Evolutionary conservation across 2,888 invertebrate species (phyloP).

Genomic region (Oligia strigilis): DNA sequence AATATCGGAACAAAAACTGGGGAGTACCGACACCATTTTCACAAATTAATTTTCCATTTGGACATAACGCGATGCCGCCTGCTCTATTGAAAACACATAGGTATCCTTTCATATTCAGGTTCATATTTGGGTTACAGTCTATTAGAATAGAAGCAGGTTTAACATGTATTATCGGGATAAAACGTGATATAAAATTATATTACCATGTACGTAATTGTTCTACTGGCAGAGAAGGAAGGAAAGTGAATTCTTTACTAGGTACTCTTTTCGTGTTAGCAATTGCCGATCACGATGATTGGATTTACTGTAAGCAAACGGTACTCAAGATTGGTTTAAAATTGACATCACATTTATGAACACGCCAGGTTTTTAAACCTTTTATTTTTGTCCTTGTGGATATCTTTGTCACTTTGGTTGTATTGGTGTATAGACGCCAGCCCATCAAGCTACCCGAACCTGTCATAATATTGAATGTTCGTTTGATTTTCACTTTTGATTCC

Average conservation of each 20-base stretch:
- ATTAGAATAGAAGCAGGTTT: background rate
- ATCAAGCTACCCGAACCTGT: too few relatives aligned
- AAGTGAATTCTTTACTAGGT: background rate
- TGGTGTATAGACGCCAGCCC: too few relatives aligned
- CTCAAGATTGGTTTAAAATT: background rate
- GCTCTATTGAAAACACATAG: constrained; percentile 52
- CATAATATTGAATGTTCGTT: background rate
- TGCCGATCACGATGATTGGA: background rate
- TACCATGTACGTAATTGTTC: background rate
- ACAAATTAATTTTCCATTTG: constrained; percentile 30
- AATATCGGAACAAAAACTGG: constrained; percentile 1
- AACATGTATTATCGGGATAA: too few relatives aligned
- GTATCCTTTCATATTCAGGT: constrained; percentile 26
- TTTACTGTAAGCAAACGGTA: background rate
- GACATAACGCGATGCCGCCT: constrained; percentile 27
- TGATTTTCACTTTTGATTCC: background rate
- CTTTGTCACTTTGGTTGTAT: too few relatives aligned
- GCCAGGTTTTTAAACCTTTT: background rate
- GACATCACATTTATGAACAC: background rate
- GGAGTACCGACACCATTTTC: constrained; percentile 15
- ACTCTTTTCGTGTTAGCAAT: background rate
- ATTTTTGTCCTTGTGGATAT: background rate
- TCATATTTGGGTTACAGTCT: constrained; percentile 17
- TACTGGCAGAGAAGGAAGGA: background rate
- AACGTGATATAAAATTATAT: background rate